phyloP scores from a whole-genome alignment of 2,888 invertebrate species.

The Mactromeris polynyma region DNA sequence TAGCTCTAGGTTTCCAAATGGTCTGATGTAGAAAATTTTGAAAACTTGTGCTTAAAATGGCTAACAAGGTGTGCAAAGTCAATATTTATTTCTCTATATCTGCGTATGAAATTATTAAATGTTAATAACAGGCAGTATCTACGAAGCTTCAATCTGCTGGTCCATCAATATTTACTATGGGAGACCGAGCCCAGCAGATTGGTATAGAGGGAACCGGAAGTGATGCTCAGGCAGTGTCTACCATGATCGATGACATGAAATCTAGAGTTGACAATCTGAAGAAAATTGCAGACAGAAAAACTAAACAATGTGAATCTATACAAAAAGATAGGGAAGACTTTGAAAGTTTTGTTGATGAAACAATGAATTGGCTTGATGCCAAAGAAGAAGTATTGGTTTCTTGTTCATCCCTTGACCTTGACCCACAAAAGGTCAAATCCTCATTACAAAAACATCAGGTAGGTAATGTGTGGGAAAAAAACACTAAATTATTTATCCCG shows the following conservation, averaged over 20 bases:
- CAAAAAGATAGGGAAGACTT: constrained; percentile 80
- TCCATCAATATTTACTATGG: constrained; percentile 94
- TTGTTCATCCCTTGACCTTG: constrained; percentile 77
- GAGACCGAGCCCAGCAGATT: constrained; percentile 97
- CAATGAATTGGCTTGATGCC: constrained; percentile 80
- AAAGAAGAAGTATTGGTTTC: constrained; percentile 78
- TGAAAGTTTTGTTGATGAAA: constrained; percentile 77
- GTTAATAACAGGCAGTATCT: constrained; percentile 71
- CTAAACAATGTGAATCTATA: constrained; percentile 93
- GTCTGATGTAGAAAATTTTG: background rate
- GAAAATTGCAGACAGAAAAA: constrained; percentile 94
- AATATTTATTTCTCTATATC: background rate
- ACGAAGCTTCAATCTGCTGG: constrained; percentile 88
- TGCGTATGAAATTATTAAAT: constrained; percentile 18
- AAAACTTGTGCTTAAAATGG: background rate
- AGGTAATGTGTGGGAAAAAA: constrained; percentile 26
- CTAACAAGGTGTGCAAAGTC: background rate
- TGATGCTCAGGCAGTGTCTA: constrained; percentile 91
- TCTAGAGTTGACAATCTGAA: constrained; percentile 91
- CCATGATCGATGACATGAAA: constrained; percentile 94
- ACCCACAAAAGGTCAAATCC: constrained; percentile 76
- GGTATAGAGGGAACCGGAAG: constrained; percentile 94
- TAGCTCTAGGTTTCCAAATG: background rate
- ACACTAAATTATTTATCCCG: background rate
- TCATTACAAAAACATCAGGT: constrained; percentile 81